These are phyloP conservation scores for Melanotaenia nigrans DNA, from an alignment of 2,797 vertebrate species.

Conservation along the genomic window DNA sequence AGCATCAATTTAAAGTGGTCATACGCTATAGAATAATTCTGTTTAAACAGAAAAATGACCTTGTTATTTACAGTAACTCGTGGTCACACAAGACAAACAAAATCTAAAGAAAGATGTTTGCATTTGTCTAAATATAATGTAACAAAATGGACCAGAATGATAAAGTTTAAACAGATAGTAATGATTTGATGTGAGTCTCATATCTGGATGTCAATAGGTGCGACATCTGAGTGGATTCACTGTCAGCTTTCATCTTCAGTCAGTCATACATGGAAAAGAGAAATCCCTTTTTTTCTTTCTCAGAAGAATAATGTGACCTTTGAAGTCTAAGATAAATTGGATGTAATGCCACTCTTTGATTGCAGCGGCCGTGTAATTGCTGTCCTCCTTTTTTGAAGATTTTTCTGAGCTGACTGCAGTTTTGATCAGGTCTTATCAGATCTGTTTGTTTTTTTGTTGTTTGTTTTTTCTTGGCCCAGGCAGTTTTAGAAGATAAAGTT, in stretches of 20 bases:
- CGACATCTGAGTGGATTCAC: no score
- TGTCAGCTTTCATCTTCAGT: neutral
- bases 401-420: neutral
- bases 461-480: neutral
- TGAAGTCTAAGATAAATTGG: neutral
- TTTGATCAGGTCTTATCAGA: slow-evolving; percentile 9
- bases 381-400: neutral
- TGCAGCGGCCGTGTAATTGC: neutral
- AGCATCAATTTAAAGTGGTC: slow-evolving; percentile 13
- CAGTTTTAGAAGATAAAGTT: neutral
- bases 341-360: slow-evolving; percentile 2
- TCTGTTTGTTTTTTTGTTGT: neutral
- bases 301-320: neutral
- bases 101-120: neutral
- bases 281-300: neutral
- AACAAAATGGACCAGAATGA: neutral
- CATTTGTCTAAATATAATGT: neutral
- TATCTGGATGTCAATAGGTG: neutral
- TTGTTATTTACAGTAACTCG: neutral
- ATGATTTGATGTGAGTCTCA: neutral
- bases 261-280: neutral
- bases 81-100: neutral
- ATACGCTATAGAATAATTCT: neutral
- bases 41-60: neutral
- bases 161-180: neutral